phyloP scores from a whole-genome alignment of 1,140 invertebrate species.

The Aphidius gifuensis region DNA sequence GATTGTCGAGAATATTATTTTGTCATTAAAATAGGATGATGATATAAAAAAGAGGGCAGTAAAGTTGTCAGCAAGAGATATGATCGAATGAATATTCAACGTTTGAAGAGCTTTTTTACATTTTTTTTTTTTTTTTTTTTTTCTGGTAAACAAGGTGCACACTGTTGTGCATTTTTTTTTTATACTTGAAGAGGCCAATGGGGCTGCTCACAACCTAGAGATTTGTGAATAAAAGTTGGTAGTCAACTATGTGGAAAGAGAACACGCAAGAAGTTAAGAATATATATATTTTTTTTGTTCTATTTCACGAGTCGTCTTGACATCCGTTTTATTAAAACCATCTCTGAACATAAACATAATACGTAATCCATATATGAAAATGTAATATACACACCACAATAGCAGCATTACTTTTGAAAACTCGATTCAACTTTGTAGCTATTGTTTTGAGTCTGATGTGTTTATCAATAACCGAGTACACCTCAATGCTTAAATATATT shows the following conservation, averaged over 20 bases:
- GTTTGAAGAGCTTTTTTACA: constrained; percentile 41
- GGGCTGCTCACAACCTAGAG: no score
- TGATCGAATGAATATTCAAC: constrained; percentile 53
- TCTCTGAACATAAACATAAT: no score
- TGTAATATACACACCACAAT: background rate
- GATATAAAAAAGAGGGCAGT: constrained; percentile 11
- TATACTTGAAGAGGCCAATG: no score
- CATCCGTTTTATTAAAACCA: no score
- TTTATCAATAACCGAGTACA: no score
- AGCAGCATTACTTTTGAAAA: background rate
- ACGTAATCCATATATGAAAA: no score
- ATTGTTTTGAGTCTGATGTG: background rate
- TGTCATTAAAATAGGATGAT: constrained; percentile 45
- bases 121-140: no score
- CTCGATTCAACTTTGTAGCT: constrained; percentile 14
- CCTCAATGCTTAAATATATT: no score
- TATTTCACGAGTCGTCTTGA: no score
- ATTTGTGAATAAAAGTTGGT: constrained; percentile 7
- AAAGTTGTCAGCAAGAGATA: constrained; percentile 28
- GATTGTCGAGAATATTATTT: constrained; percentile 8
- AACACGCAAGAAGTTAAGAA: constrained; percentile 22
- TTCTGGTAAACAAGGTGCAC: no score
- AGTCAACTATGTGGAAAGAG: constrained; percentile 39
- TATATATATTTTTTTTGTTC: no score
- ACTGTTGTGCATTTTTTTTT: no score